Evolutionary conservation across 92 coral and sea anemone species (phyloP).

Genomic region (Muricea muricata): DNA sequence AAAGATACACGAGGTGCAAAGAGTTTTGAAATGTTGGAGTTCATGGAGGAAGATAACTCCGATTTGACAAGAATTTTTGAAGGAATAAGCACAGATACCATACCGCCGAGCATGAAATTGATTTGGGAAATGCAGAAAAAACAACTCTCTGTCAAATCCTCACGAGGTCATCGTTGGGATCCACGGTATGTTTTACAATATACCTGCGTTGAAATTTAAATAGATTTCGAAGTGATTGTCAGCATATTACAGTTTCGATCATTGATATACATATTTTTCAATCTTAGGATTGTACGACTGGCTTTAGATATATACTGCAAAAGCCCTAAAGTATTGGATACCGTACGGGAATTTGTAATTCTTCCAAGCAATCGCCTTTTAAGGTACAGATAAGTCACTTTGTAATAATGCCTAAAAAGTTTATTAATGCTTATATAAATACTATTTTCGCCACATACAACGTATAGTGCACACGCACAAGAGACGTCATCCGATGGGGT

Average conservation of each 20-base stretch:
- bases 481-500: no score
- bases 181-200: background rate
- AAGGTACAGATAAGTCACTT: background rate
- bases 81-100: background rate
- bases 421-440: no score
- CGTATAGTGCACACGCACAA: no score
- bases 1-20: background rate
- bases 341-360: background rate
- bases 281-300: background rate
- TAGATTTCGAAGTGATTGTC: background rate
- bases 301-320: background rate
- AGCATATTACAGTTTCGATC: background rate
- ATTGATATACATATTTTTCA: background rate
- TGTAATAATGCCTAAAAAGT: background rate
- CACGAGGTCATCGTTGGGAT: conserved; percentile 14
- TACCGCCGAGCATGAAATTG: background rate
- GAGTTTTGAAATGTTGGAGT: background rate
- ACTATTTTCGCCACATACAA: no score
- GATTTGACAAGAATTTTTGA: background rate
- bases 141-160: background rate
- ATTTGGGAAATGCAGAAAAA: background rate
- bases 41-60: background rate
- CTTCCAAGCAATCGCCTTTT: background rate
- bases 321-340: background rate
- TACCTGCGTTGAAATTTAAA: background rate